Conservation (phyloP, 2,888 invertebrate genomes). For the Drosophila peninsularis region DNA sequence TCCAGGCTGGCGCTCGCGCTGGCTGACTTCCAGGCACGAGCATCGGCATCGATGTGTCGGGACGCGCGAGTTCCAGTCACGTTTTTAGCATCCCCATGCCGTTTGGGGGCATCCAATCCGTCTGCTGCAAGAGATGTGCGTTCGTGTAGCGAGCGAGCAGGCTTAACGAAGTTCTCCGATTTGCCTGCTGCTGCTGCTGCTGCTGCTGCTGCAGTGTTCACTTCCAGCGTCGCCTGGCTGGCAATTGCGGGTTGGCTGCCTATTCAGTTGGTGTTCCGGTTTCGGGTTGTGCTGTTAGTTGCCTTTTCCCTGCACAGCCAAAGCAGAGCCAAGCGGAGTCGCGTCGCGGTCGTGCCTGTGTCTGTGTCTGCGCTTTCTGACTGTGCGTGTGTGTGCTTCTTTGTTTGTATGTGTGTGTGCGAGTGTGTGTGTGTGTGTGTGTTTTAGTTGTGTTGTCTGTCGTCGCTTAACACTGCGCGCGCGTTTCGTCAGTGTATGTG, state of each 20-base stretch:
- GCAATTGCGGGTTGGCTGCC: conserved; percentile 71
- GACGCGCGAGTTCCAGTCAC: conserved; percentile 38
- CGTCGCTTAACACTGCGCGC: conserved; percentile 70
- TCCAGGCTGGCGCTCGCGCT: conserved; percentile 3
- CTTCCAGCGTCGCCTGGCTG: conserved; percentile 80
- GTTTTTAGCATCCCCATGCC: conserved; percentile 45
- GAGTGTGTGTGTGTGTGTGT: conserved; percentile 33
- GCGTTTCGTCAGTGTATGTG: conserved; percentile 52
- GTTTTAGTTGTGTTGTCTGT: conserved; percentile 65
- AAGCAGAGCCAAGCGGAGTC: conserved; percentile 59
- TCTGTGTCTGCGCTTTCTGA: conserved; percentile 45
- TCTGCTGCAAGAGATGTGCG: conserved; percentile 39
- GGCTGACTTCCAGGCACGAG: conserved; percentile 40
- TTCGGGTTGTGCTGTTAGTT: conserved; percentile 86
- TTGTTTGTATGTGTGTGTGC: conserved; percentile 25
- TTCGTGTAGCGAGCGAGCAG: conserved; percentile 27
- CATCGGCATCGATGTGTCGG: conserved; percentile 5
- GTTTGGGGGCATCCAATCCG: conserved; percentile 33
- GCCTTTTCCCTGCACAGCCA: conserved; percentile 83
- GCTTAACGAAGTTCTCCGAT: conserved; percentile 29
- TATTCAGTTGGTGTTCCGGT: conserved; percentile 86
- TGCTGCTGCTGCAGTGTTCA: conserved; percentile 42
- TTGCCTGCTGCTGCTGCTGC: conserved; percentile 23
- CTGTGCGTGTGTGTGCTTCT: conserved; percentile 27
- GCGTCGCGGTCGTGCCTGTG: conserved; percentile 60